Evolutionary conservation across 2,113 vertebrate species (phyloP).

Genomic region (Odontophorus gujanensis): DNA sequence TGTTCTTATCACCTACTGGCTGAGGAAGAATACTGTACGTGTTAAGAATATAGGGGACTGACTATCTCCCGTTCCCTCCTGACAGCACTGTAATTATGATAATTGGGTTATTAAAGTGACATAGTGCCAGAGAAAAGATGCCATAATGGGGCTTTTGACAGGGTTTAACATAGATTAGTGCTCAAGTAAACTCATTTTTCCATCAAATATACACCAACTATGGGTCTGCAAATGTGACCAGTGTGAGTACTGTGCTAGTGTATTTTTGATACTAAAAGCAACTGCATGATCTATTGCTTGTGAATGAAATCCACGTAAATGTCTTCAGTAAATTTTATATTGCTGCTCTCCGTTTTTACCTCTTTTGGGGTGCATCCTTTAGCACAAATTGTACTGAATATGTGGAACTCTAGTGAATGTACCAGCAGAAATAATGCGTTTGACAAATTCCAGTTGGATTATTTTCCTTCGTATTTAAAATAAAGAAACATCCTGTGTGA

Average conservation of each 20-base stretch:
- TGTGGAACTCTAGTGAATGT: background rate
- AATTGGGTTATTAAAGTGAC: conserved; percentile 67
- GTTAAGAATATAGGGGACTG: background rate
- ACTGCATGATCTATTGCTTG: background rate
- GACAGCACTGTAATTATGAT: conserved; percentile 59
- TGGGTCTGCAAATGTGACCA: background rate
- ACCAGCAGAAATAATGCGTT: background rate
- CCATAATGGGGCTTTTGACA: conserved; percentile 55
- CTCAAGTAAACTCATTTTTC: conserved; percentile 32
- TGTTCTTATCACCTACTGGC: background rate
- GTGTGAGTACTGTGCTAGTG: background rate
- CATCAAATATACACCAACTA: background rate
- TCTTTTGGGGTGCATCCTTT: background rate
- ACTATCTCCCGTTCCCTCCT: background rate
- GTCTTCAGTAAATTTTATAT: background rate
- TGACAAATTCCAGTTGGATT: background rate
- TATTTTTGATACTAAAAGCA: background rate
- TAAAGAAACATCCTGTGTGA: background rate
- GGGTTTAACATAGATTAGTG: conserved; percentile 21
- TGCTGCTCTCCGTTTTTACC: background rate
- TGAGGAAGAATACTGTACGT: conserved; percentile 10
- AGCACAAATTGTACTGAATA: background rate
- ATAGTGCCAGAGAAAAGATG: conserved; percentile 41
- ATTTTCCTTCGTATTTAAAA: background rate
- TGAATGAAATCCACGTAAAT: background rate